phyloP scores from a whole-genome alignment of 2,113 vertebrate genomes.

The Arvicanthis niloticus region DNA sequence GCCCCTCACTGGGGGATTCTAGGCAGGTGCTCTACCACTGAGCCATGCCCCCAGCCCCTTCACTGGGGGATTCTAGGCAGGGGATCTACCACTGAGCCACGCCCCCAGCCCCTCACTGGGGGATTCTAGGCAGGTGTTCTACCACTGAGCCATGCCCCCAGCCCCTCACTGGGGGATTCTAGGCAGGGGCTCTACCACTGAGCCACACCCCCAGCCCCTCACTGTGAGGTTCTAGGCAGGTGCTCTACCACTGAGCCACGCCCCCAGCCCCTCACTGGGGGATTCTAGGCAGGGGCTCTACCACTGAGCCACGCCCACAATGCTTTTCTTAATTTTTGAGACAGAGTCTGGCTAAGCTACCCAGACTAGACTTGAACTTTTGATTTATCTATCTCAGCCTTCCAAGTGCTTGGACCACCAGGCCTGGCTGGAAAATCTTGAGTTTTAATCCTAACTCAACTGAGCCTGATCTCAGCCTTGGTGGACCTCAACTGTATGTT shows the following conservation, averaged over 20 bases:
- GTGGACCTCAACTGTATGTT: neutral
- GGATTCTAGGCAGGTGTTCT: neutral
- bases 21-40: neutral
- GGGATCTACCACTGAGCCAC: neutral
- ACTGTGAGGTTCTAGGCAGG: neutral
- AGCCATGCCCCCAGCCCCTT: neutral
- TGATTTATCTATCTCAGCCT: neutral
- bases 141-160: neutral
- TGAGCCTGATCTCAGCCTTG: neutral
- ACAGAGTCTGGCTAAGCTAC: neutral
- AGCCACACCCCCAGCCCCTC: neutral
- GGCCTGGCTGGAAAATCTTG: neutral
- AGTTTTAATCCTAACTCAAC: neutral
- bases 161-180: neutral
- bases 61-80: neutral
- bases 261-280: neutral
- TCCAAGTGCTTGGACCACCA: neutral
- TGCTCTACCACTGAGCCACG: neutral
- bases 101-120: neutral
- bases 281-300: neutral
- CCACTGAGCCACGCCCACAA: neutral
- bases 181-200: neutral
- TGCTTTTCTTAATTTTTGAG: neutral
- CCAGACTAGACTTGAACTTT: neutral
- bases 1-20: neutral